A percentile compares a stretch with the other conserved stretches of the same genome.
Conservation (phyloP, 1,140 invertebrate species). For the Drosophila baimaii region DNA sequence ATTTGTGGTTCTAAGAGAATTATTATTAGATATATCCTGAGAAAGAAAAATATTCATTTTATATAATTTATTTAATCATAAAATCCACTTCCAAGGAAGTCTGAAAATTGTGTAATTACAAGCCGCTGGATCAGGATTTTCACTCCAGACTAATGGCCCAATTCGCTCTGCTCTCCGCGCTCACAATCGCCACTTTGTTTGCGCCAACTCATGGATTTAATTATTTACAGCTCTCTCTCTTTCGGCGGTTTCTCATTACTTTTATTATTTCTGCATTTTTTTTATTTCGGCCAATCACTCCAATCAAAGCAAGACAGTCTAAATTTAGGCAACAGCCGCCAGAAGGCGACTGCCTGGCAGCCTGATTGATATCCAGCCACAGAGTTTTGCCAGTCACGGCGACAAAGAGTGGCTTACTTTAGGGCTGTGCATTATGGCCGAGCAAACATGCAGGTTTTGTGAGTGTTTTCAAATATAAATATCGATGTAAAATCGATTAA, state of each 20-base stretch:
- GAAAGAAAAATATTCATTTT: not conserved
- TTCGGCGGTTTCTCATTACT: constrained; percentile 22
- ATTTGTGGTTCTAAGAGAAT: too few species aligned
- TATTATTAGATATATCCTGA: too few species aligned
- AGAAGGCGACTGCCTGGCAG: constrained; percentile 22
- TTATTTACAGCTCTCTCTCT: constrained; percentile 35
- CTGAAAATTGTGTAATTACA: constrained; percentile 3
- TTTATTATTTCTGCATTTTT: constrained; percentile 33
- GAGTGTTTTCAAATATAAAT: too few species aligned
- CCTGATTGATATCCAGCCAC: constrained; percentile 34
- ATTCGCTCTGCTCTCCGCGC: not conserved
- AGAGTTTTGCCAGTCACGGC: constrained; percentile 46
- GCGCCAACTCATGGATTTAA: constrained; percentile 59
- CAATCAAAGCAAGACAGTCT: constrained; percentile 58
- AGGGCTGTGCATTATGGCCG: not conserved
- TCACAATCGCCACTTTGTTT: constrained; percentile 30
- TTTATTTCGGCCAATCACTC: constrained; percentile 62
- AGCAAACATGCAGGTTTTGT: not conserved
- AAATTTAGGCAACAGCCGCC: constrained; percentile 39
- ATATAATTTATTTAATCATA: too few species aligned
- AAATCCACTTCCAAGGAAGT: too few species aligned
- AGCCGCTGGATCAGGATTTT: constrained; percentile 1
- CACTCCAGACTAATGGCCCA: constrained; percentile 15
- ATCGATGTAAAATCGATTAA: too few species aligned
- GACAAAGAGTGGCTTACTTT: constrained; percentile 10